Evolutionary conservation across 2,113 vertebrate species (phyloP).

Genomic region (Nibea coibor): DNA sequence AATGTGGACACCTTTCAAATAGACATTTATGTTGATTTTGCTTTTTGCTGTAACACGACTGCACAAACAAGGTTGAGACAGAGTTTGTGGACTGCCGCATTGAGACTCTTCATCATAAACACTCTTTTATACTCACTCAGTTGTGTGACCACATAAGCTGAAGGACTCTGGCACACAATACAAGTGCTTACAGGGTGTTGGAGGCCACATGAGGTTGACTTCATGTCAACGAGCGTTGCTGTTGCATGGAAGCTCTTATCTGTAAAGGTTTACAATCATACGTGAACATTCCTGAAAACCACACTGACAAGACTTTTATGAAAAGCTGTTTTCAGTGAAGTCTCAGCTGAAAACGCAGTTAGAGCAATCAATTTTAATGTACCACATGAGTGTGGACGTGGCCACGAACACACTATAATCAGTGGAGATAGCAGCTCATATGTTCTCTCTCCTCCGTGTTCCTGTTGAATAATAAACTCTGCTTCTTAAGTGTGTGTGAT

Average conservation of each 20-base stretch:
- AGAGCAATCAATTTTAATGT: too few relatives aligned
- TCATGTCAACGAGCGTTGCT: background rate
- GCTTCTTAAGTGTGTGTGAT: slow-evolving; percentile 21
- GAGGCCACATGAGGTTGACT: too few relatives aligned
- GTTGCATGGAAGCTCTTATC: background rate
- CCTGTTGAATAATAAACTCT: slow-evolving; percentile 4
- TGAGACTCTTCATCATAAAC: too few relatives aligned
- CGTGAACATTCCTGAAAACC: background rate
- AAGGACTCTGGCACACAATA: too few relatives aligned
- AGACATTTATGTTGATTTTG: too few relatives aligned
- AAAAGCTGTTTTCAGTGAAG: background rate
- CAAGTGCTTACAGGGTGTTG: too few relatives aligned
- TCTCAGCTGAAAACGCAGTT: background rate
- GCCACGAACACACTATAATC: background rate
- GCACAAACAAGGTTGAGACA: too few relatives aligned
- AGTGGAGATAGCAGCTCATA: slow-evolving; percentile 4
- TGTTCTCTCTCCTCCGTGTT: background rate
- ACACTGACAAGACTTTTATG: background rate
- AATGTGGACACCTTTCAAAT: background rate
- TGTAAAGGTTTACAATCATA: background rate
- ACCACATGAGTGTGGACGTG: background rate
- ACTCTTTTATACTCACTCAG: too few relatives aligned
- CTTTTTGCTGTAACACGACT: too few relatives aligned
- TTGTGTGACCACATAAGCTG: too few relatives aligned
- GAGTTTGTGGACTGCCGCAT: too few relatives aligned